Percentiles rank a stretch among this genome's conserved stretches.
phyloP scores from a whole-genome alignment of 1,140 invertebrate genomes.

The Drosophila eugracilis region DNA sequence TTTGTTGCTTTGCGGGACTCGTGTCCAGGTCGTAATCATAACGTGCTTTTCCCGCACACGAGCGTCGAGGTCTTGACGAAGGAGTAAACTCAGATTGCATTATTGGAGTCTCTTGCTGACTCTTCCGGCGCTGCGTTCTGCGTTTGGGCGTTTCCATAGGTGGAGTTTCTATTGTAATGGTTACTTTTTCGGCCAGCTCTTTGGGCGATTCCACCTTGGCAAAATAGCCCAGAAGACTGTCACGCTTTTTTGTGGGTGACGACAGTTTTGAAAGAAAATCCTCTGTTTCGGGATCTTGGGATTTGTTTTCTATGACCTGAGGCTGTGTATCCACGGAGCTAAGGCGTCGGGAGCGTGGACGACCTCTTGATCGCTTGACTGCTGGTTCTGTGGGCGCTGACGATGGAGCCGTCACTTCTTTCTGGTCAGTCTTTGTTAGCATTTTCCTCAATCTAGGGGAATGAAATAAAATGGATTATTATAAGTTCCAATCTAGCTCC shows the following conservation, averaged over 20 bases:
- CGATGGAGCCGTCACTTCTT: constrained; percentile 11
- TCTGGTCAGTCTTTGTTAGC: constrained; percentile 54
- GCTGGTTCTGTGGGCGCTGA: constrained; percentile 32
- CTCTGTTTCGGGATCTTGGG: constrained; percentile 27
- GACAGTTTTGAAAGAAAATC: constrained; percentile 84
- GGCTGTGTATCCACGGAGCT: constrained; percentile 35
- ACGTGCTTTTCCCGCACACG: constrained; percentile 72
- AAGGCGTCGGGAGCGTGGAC: constrained; percentile 38
- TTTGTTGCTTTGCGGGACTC: constrained; percentile 63
- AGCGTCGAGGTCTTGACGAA: constrained; percentile 65
- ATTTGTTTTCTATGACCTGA: neutral
- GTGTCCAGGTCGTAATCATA: constrained; percentile 76
- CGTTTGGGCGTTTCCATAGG: constrained; percentile 60
- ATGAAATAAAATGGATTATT: neutral
- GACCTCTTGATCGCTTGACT: constrained; percentile 46
- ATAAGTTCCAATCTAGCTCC: too few relatives aligned
- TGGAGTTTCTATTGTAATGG: constrained; percentile 18
- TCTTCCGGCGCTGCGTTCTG: constrained; percentile 26
- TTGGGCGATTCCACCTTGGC: constrained; percentile 75
- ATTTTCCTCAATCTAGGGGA: constrained; percentile 71
- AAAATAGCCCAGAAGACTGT: constrained; percentile 87
- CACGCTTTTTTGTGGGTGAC: constrained; percentile 86
- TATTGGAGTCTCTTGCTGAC: constrained; percentile 13
- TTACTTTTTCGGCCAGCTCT: constrained; percentile 7
- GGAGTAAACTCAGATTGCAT: constrained; percentile 34